Evolutionary conservation across 2,888 invertebrate genomes (phyloP).

Genomic region (Pseudoips prasinana): DNA sequence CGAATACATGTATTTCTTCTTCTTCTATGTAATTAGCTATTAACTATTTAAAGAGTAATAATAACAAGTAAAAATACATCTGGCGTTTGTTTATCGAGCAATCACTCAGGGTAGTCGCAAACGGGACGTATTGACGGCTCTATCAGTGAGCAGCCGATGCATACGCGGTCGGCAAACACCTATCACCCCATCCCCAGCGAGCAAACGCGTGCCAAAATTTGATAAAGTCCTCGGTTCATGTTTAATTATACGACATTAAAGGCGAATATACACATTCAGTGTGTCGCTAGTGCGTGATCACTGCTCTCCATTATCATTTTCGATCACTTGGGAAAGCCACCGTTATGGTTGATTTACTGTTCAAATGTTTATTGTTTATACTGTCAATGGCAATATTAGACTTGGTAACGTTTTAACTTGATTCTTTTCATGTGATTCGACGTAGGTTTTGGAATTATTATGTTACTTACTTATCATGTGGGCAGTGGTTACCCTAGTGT

Average conservation of each 20-base stretch:
- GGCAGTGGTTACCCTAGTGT: no score
- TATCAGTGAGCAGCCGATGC: slow-evolving; percentile 65
- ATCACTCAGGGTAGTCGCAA: slow-evolving; percentile 67
- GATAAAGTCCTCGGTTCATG: slow-evolving; percentile 76
- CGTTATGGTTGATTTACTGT: slow-evolving; percentile 46
- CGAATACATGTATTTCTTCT: no score
- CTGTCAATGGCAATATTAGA: no score
- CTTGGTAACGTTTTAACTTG: no score
- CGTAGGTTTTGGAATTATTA: no score
- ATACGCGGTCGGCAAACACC: slow-evolving; percentile 72
- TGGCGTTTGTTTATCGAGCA: slow-evolving; percentile 59
- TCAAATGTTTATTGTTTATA: slow-evolving; percentile 47
- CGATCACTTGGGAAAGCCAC: slow-evolving; percentile 48
- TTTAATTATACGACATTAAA: slow-evolving; percentile 77
- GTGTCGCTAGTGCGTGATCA: slow-evolving; percentile 45
- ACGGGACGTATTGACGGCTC: slow-evolving; percentile 71
- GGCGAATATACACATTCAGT: slow-evolving; percentile 38
- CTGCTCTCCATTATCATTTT: slow-evolving; percentile 63
- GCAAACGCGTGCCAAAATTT: slow-evolving; percentile 79
- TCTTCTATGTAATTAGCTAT: no score
- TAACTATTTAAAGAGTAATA: no score
- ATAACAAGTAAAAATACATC: slow-evolving; percentile 30
- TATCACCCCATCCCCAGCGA: slow-evolving; percentile 55
- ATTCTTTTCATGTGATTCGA: no score
- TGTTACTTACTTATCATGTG: no score